phyloP scores from a whole-genome alignment of 1,140 invertebrate species.

The Drosophila nigromelanica region DNA sequence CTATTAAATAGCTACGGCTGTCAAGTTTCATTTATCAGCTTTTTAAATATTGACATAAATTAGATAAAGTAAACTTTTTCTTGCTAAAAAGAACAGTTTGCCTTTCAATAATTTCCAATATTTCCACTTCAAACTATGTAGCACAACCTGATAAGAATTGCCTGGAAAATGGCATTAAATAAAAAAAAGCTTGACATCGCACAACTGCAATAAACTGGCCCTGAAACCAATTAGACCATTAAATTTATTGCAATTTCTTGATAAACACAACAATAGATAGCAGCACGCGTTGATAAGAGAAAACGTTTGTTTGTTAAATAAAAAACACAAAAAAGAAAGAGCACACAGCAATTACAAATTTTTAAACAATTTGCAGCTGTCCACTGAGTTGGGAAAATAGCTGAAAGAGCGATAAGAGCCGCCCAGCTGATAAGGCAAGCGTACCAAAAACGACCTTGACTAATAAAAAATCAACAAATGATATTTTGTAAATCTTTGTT shows the following conservation, averaged over 20 bases:
- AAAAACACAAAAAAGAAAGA: not conserved
- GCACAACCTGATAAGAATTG: not conserved
- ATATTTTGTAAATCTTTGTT: conserved; percentile 25
- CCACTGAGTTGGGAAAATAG: not conserved
- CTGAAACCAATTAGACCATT: conserved; percentile 7
- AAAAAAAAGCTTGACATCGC: not conserved
- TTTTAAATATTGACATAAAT: too few relatives aligned
- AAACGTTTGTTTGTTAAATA: not conserved
- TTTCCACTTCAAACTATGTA: too few relatives aligned
- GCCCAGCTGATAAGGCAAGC: conserved; percentile 22
- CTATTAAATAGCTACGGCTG: not conserved
- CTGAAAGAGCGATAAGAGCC: conserved; percentile 6
- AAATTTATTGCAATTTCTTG: conserved; percentile 21
- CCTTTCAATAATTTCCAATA: too few relatives aligned
- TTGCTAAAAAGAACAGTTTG: too few relatives aligned
- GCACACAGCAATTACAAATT: not conserved
- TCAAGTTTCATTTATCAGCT: too few relatives aligned
- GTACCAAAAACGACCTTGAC: conserved; percentile 34
- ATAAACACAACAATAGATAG: conserved; percentile 27
- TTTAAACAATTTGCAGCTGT: not conserved
- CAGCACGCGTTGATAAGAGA: conserved; percentile 2
- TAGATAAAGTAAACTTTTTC: not conserved
- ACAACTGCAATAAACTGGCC: conserved; percentile 16
- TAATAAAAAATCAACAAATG: conserved; percentile 40
- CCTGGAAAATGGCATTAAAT: not conserved